A percentile compares a stretch with the other conserved stretches of the same genome.
These are phyloP conservation scores for Megaustenia siamemsis DNA, from an alignment of 2,888 invertebrate genomes.

Conservation along the genomic window DNA sequence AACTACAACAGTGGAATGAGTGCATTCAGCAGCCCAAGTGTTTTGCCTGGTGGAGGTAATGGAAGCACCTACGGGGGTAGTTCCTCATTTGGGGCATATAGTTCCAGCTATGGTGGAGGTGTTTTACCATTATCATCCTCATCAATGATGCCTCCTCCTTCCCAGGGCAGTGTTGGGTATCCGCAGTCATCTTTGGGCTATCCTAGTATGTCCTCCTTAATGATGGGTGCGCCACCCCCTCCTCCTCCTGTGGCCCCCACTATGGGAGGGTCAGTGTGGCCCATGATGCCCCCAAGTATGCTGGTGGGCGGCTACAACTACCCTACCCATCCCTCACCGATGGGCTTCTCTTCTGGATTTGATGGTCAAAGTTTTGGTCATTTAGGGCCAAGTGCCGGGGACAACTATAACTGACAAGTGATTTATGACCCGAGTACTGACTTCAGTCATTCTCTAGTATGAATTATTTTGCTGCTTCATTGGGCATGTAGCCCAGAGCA, in stretches of 20 bases:
- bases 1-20: conserved; percentile 46
- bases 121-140: conserved; percentile 19
- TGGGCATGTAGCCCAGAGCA: no score
- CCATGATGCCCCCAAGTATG: conserved; percentile 65
- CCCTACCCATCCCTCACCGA: conserved; percentile 55
- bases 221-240: conserved; percentile 31
- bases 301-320: conserved; percentile 63
- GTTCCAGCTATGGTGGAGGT: conserved; percentile 18
- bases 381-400: conserved; percentile 5
- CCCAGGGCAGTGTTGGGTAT: conserved; percentile 49
- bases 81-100: conserved; percentile 40
- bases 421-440: no score
- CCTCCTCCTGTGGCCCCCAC: conserved; percentile 3
- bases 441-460: no score
- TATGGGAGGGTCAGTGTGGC: conserved; percentile 1
- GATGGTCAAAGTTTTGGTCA: conserved; percentile 41
- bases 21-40: conserved; percentile 47
- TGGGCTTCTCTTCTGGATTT: conserved; percentile 39
- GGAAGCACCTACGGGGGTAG: conserved; percentile 28
- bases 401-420: conserved; percentile 11
- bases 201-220: conserved; percentile 48
- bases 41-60: neutral
- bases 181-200: conserved; percentile 44
- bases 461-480: no score
- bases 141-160: conserved; percentile 29